phyloP scores from a whole-genome alignment of 2,888 invertebrate genomes.

The Axea sp. region DNA sequence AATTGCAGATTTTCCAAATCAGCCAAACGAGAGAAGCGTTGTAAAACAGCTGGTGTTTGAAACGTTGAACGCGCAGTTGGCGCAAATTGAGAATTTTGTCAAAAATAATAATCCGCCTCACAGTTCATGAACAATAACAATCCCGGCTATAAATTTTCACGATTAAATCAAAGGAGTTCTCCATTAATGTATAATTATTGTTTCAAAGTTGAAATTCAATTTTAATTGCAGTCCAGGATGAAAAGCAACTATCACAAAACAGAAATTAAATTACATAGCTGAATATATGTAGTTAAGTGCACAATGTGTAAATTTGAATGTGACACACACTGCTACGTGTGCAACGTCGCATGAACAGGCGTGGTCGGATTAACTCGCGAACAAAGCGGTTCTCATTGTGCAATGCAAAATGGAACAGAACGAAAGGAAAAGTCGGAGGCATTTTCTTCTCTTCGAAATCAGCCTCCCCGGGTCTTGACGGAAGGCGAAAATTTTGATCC shows the following conservation, averaged over 20 bases:
- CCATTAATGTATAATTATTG: no score
- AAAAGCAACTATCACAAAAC: slow-evolving; percentile 1
- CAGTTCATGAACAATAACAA: no score
- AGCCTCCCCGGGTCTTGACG: no score
- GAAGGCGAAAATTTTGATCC: no score
- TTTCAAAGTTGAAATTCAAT: neutral
- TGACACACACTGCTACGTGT: slow-evolving; percentile 25
- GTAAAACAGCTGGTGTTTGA: no score
- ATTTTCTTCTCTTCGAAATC: no score
- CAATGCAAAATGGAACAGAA: slow-evolving; percentile 11
- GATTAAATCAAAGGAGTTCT: neutral
- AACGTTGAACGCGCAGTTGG: no score
- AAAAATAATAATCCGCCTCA: no score
- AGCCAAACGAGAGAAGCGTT: no score
- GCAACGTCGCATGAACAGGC: slow-evolving; percentile 67
- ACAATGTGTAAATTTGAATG: slow-evolving; percentile 41
- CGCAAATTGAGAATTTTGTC: no score
- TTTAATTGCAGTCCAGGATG: slow-evolving; percentile 7
- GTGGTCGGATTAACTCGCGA: slow-evolving; percentile 74
- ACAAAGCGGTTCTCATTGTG: slow-evolving; percentile 46
- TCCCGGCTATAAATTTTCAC: neutral
- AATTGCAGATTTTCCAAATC: no score
- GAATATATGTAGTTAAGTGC: slow-evolving; percentile 13
- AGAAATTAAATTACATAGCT: slow-evolving; percentile 21
- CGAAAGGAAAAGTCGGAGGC: no score